Evolutionary conservation across 1,140 invertebrate genomes (phyloP).

Genomic region (Drosophila rufa): DNA sequence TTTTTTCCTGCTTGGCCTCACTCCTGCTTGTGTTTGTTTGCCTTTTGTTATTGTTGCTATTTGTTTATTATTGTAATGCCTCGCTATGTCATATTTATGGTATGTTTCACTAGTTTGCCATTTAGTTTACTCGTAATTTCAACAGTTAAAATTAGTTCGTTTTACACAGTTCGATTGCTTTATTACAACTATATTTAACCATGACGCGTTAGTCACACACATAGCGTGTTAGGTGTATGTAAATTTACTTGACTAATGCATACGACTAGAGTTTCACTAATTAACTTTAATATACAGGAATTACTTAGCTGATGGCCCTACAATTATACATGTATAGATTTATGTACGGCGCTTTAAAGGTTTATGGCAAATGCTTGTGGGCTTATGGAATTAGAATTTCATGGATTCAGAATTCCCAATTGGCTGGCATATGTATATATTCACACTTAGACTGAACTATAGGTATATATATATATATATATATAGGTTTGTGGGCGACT

Average conservation of each 20-base stretch:
- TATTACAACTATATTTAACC: conserved; percentile 61
- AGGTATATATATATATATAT: conserved; percentile 6
- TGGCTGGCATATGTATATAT: conserved; percentile 64
- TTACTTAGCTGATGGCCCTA: conserved; percentile 58
- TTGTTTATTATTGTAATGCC: conserved; percentile 56
- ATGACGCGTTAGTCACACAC: conserved; percentile 29
- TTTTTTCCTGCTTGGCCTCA: neutral
- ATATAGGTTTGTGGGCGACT: conserved; percentile 19
- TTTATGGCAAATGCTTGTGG: conserved; percentile 48
- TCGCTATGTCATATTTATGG: conserved; percentile 61
- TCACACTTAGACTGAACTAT: conserved; percentile 37
- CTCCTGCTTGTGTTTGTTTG: neutral
- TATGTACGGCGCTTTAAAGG: conserved; percentile 36
- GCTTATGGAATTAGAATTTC: conserved; percentile 53
- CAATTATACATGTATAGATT: conserved; percentile 35
- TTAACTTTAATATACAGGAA: conserved; percentile 77
- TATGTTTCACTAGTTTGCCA: conserved; percentile 43
- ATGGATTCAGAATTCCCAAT: conserved; percentile 52
- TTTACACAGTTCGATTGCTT: conserved; percentile 73
- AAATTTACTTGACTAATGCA: conserved; percentile 42
- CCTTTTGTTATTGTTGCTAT: conserved; percentile 38
- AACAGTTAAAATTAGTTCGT: conserved; percentile 73
- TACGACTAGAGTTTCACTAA: conserved; percentile 51
- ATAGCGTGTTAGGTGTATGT: conserved; percentile 1
- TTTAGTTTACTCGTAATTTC: conserved; percentile 43